These are phyloP conservation scores for Pediacus dermestoides DNA, from an alignment of 2,888 invertebrate genomes.

Conservation along the genomic window DNA sequence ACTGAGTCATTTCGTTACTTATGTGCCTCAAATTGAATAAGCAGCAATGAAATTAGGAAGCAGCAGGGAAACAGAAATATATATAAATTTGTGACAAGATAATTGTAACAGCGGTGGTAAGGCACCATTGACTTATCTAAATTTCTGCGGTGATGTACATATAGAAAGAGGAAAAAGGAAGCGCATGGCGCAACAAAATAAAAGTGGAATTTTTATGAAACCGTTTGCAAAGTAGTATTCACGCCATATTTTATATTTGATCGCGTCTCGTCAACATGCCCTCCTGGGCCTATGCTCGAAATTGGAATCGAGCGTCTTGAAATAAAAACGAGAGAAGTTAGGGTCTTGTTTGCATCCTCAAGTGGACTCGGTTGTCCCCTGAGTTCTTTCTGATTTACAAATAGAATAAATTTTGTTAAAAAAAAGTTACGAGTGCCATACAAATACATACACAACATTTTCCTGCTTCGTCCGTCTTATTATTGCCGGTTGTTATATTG, in stretches of 20 bases:
- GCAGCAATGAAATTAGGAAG: slow-evolving; percentile 7
- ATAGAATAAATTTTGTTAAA: slow-evolving; percentile 30
- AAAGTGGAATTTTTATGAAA: slow-evolving; percentile 13
- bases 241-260: slow-evolving; percentile 37
- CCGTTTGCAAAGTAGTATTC: slow-evolving; percentile 17
- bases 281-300: slow-evolving; percentile 31
- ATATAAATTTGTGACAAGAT: slow-evolving; percentile 3
- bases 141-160: no score
- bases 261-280: slow-evolving; percentile 33
- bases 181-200: slow-evolving; percentile 12
- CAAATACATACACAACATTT: background rate
- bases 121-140: slow-evolving; percentile 14
- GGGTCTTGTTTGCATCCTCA: slow-evolving; percentile 34
- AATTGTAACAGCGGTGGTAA: slow-evolving; percentile 3
- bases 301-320: slow-evolving; percentile 33
- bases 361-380: slow-evolving; percentile 28
- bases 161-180: slow-evolving; percentile 15
- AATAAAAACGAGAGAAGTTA: slow-evolving; percentile 33
- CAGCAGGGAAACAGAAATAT: slow-evolving; percentile 2
- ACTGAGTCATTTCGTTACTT: slow-evolving; percentile 4
- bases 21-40: slow-evolving; percentile 4
- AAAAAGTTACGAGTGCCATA: no score
- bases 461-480: slow-evolving; percentile 3
- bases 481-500: no score
- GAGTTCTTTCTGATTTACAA: slow-evolving; percentile 33